Base-by-base conservation (phyloP, 2,113 vertebrate species). In the Crotophaga sulcirostris region DNA sequence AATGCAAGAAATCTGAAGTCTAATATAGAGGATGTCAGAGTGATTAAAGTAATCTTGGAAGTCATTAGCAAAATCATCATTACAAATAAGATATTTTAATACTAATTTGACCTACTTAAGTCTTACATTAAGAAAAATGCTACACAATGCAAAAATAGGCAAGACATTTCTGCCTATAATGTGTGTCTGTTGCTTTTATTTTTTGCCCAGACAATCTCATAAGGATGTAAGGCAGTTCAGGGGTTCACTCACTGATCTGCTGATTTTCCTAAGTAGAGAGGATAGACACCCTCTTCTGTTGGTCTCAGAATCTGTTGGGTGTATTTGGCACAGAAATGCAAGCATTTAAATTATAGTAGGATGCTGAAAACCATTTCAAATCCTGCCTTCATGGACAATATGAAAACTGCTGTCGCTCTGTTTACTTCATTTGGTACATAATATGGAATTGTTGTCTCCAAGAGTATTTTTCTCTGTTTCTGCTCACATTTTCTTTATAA, bases 21-120 rank as follows among this genome's bases (percentile, higher is more conserved):
- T 85, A 74, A 93, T 91, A 79, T 13, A 81, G 79, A 78, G 26
- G n/a, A 87, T 79, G 51, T 92, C 93, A 94, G 81, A 94, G 47
- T 79, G 76, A 94, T 96, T 86, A 96, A 93, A 95, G n/a, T 88
- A 89, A 90, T 94, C 44, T 49, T 89, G 52, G 64, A 89, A 87
- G 44, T 93, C 80, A 68, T 96, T 95, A 94, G 73, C 26, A 87
- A 92, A 94, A 80, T 91, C 66, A 64, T 72, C 23, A 9, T 87
- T 97, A 80, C 54, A 94, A 95, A 83, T 70, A 89, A 21, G 38
- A 36, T 85, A 94, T 67, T 97, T 90, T 92, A 96, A 89, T 94
- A 73, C 47, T 87, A 52, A 95, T 94, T 90, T 96, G 91, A 82
- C 87, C 87, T 80, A 82, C 45, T 92, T 88, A 93, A 90, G 66